These are phyloP conservation scores for Dasypogon diadema DNA, from an alignment of 2,888 invertebrate genomes.

Conservation along the genomic window DNA sequence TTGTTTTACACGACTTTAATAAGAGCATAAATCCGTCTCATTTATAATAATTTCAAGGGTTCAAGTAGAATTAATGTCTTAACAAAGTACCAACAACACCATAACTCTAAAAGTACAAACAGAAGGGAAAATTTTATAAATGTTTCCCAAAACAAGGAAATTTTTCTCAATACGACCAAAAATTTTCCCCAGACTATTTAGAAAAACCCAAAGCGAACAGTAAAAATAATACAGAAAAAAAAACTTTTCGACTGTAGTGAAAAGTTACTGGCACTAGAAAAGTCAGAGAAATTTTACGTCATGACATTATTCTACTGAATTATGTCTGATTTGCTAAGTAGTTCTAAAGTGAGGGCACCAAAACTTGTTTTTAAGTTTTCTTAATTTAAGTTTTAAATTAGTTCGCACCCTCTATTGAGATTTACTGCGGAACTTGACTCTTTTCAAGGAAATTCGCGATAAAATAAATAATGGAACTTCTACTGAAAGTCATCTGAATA, in stretches of 20 bases:
- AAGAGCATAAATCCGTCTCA: conserved; percentile 5
- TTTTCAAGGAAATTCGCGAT: conserved; percentile 23
- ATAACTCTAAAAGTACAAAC: not conserved
- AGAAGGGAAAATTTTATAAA: not conserved
- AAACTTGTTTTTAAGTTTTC: conserved; percentile 47
- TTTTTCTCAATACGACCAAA: not conserved
- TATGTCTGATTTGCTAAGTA: conserved; percentile 45
- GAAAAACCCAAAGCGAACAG: not conserved
- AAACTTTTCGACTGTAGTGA: not conserved
- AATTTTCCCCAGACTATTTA: not conserved
- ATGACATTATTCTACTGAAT: conserved; percentile 27
- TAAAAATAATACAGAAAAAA: not conserved
- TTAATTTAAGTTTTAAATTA: conserved; percentile 47
- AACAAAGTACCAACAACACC: not conserved
- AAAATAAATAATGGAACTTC: conserved; percentile 39
- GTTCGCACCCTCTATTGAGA: conserved; percentile 46
- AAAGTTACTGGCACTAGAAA: not conserved
- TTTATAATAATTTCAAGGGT: conserved; percentile 8
- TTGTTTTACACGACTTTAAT: not conserved
- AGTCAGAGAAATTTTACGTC: not conserved
- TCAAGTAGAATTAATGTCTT: conserved; percentile 4
- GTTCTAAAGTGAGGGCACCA: conserved; percentile 40
- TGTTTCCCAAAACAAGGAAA: not conserved
- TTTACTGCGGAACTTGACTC: conserved; percentile 41
- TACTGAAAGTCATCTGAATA: conserved; percentile 33